These are phyloP conservation scores for Hypothenemus hampei DNA, from an alignment of 1,140 invertebrate genomes.

Conservation along the genomic window DNA sequence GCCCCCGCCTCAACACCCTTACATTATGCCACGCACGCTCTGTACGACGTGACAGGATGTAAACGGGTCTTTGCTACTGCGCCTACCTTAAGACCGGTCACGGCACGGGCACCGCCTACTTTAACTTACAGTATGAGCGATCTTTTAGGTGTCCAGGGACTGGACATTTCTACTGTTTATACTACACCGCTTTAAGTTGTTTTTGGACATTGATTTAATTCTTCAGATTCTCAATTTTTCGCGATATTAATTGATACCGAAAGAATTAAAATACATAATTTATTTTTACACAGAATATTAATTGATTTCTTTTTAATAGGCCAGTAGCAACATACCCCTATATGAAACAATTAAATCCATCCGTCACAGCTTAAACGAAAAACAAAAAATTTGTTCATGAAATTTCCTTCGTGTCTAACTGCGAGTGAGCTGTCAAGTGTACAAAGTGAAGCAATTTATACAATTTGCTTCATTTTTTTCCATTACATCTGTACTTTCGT, in stretches of 20 bases:
- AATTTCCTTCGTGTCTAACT: slow-evolving; percentile 33
- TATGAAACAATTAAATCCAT: neutral
- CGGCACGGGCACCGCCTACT: slow-evolving; percentile 46
- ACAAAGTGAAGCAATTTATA: slow-evolving; percentile 14
- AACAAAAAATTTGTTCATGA: slow-evolving; percentile 28
- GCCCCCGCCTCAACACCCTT: slow-evolving; percentile 39
- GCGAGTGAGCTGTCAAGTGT: slow-evolving; percentile 14
- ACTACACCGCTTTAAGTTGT: slow-evolving; percentile 40
- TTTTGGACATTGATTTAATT: no score
- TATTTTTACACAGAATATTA: neutral
- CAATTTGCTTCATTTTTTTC: neutral
- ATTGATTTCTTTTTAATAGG: neutral
- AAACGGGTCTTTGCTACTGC: slow-evolving; percentile 49
- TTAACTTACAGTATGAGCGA: slow-evolving; percentile 65
- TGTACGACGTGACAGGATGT: slow-evolving; percentile 52
- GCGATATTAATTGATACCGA: no score
- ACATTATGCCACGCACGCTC: slow-evolving; percentile 44
- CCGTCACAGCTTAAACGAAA: slow-evolving; percentile 7
- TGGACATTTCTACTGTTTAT: slow-evolving; percentile 59
- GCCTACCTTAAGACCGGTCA: slow-evolving; percentile 40
- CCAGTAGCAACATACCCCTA: slow-evolving; percentile 12
- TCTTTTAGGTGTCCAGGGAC: slow-evolving; percentile 58
- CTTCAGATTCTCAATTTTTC: no score
- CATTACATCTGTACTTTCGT: neutral
- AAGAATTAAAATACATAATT: neutral